Percentiles rank a stretch among this genome's conserved stretches.
Evolutionary conservation across 2,113 vertebrate species (phyloP).

Genomic region (Brienomyrus longianalis): DNA sequence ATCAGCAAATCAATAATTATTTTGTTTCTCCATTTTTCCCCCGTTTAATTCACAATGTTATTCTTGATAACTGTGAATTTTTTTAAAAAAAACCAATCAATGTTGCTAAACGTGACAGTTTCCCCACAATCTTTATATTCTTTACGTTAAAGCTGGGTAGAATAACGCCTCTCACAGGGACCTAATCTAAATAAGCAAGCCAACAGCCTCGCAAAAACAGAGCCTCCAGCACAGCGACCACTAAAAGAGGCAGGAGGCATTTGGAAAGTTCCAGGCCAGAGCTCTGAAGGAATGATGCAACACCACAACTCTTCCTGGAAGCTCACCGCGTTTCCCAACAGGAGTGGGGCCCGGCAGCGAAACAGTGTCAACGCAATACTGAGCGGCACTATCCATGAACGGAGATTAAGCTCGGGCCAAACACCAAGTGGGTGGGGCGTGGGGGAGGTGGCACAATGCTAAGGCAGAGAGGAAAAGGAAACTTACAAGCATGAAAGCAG

Average conservation of each 20-base stretch:
- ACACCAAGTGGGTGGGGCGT: neutral
- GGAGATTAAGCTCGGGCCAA: neutral
- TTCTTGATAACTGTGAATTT: neutral
- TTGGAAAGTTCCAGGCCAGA: neutral
- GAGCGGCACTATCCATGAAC: neutral
- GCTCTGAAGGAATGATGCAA: neutral
- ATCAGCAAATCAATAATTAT: neutral
- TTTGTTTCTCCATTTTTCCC: neutral
- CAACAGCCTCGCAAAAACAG: neutral
- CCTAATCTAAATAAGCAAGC: neutral
- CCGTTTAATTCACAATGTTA: neutral
- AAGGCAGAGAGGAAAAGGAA: neutral
- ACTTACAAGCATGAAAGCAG: neutral
- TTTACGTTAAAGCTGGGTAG: neutral
- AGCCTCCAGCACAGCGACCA: neutral
- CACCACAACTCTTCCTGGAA: conserved; percentile 1
- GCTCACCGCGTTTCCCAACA: neutral
- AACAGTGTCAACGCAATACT: neutral
- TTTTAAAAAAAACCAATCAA: too few species aligned
- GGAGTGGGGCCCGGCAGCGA: neutral
- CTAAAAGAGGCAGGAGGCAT: neutral
- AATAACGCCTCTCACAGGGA: neutral
- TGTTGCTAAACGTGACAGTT: neutral
- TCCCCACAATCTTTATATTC: neutral
- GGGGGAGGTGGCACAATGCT: neutral